phyloP scores from a whole-genome alignment of 2,113 vertebrate species.

The Tachycineta bicolor region DNA sequence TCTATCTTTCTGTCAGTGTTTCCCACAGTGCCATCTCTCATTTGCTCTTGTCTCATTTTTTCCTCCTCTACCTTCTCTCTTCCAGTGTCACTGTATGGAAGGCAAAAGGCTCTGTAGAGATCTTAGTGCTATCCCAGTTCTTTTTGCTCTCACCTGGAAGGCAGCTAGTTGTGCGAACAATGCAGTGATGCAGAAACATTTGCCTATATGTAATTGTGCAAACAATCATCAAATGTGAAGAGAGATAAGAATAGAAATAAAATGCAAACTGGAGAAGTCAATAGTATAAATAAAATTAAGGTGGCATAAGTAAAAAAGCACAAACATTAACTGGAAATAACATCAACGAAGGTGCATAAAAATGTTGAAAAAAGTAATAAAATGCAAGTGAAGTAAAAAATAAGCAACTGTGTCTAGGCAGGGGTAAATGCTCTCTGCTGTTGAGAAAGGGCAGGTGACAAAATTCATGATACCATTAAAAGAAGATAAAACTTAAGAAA shows the following conservation, averaged over 20 bases:
- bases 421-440: background rate
- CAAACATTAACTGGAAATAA: background rate
- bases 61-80: background rate
- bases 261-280: background rate
- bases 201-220: background rate
- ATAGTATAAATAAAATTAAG: background rate
- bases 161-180: background rate
- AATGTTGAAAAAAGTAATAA: background rate
- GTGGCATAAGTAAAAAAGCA: background rate
- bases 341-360: background rate
- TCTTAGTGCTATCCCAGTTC: background rate
- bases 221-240: background rate
- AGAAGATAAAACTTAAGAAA: background rate
- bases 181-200: background rate
- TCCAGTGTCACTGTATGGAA: background rate
- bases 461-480: background rate
- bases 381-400: background rate
- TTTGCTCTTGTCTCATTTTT: background rate
- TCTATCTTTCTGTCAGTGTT: background rate
- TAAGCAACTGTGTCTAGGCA: background rate
- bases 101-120: background rate
- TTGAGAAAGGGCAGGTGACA: background rate
- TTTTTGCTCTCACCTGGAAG: background rate
- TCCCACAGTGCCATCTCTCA: fast-evolving
- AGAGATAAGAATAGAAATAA: background rate